phyloP scores from a whole-genome alignment of 92 coral and sea anemone species.

The Phenganax marumi region DNA sequence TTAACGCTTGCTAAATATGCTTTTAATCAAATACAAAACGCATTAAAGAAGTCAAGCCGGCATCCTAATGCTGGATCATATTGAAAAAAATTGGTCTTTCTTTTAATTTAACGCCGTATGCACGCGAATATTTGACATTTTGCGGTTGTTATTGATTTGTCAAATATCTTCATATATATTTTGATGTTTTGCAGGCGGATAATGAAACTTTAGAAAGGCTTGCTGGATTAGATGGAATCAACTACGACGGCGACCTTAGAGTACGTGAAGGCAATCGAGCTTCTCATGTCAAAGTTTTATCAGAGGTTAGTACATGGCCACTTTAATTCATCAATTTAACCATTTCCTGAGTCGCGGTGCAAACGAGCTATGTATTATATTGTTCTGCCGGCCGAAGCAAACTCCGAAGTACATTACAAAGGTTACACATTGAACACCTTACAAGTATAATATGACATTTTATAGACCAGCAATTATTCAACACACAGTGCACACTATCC shows the following conservation, averaged over 20 bases:
- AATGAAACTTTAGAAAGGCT: conserved; percentile 85
- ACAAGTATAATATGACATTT: not conserved
- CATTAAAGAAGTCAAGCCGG: conserved; percentile 19
- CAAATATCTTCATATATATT: conserved; percentile 11
- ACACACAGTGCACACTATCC: conserved; percentile 12
- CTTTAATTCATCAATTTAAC: conserved; percentile 43
- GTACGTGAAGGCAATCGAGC: conserved; percentile 75
- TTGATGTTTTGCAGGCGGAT: conserved; percentile 73
- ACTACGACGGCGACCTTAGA: conserved; percentile 66
- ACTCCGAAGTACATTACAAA: conserved; percentile 23
- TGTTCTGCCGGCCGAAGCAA: conserved; percentile 29
- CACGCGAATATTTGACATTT: conserved; percentile 42
- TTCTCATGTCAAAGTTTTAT: conserved; percentile 67
- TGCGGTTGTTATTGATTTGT: conserved; percentile 17
- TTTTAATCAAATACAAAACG: conserved; percentile 26
- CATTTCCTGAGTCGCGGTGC: not conserved
- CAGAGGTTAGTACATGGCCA: conserved; percentile 23
- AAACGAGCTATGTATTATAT: conserved; percentile 19
- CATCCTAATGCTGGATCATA: not conserved
- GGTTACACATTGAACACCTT: not conserved
- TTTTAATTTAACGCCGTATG: not conserved
- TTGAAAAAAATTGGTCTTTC: not conserved
- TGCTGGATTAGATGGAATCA: conserved; percentile 92
- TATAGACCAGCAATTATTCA: conserved; percentile 23
- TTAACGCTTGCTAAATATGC: conserved; percentile 25